These are phyloP conservation scores for Chromoteleia sp. DNA, from an alignment of 2,888 invertebrate genomes.

Conservation along the genomic window DNA sequence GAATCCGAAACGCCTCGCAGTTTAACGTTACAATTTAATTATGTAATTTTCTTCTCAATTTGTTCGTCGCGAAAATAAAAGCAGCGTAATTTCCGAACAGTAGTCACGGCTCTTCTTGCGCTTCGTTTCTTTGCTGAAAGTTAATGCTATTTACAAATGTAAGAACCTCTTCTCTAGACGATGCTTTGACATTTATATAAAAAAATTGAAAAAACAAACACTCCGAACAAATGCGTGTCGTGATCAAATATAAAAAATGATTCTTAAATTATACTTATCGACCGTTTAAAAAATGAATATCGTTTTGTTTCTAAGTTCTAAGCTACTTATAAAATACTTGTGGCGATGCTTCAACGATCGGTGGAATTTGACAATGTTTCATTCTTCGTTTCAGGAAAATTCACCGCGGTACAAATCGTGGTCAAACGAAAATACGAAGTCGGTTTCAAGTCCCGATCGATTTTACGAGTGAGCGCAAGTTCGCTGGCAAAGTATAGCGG, in stretches of 20 bases:
- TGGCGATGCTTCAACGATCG: slow-evolving; percentile 19
- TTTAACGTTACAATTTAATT: no score
- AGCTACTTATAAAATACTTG: slow-evolving; percentile 44
- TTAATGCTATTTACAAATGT: slow-evolving; percentile 36
- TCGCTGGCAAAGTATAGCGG: neutral
- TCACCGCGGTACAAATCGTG: no score
- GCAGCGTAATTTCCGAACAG: neutral
- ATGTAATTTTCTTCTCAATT: no score
- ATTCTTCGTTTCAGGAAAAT: no score
- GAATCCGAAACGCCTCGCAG: neutral
- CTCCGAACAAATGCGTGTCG: neutral
- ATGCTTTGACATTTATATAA: slow-evolving; percentile 3
- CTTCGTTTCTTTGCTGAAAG: neutral
- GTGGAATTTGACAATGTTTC: slow-evolving; percentile 5
- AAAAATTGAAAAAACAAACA: slow-evolving; percentile 33
- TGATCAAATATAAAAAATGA: slow-evolving; percentile 42
- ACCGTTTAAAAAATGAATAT: slow-evolving; percentile 36
- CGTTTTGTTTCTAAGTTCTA: slow-evolving; percentile 27
- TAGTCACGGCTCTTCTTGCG: neutral
- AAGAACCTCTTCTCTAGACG: slow-evolving; percentile 1
- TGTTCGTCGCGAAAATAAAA: neutral
- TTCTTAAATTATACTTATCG: slow-evolving; percentile 27
- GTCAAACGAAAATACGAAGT: no score
- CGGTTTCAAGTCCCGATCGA: no score
- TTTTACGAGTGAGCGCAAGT: neutral